A percentile compares a stretch with the other conserved stretches of the same genome.
Evolutionary conservation across 1,140 invertebrate species (phyloP).

Genomic region (Triops cancriformis): DNA sequence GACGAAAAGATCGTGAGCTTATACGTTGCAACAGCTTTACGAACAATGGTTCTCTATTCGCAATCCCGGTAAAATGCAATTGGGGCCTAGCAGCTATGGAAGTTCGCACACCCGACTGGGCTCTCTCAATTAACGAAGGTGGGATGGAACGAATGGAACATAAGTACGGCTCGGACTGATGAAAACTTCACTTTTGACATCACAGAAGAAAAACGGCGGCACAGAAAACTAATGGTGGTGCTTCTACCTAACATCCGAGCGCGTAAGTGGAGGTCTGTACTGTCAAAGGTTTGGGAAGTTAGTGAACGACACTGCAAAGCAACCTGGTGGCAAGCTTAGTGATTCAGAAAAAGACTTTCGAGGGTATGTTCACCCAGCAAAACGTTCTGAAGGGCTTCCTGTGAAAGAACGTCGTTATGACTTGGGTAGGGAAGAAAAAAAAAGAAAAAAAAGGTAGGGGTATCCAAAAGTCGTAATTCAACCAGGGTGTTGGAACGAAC

Average conservation of each 20-base stretch:
- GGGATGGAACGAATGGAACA: background rate
- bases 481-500: background rate
- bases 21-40: background rate
- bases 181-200: background rate
- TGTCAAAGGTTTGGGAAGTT: background rate
- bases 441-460: background rate
- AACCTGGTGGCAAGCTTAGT: background rate
- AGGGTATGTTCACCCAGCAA: background rate
- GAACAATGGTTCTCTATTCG: background rate
- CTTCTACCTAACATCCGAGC: too few relatives aligned
- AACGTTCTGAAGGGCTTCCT: background rate
- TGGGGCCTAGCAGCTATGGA: background rate
- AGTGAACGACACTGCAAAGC: background rate
- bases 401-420: background rate
- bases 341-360: background rate
- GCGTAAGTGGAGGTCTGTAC: background rate
- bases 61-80: background rate
- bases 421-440: background rate
- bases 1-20: constrained; percentile 5
- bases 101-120: background rate
- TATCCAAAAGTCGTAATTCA: background rate
- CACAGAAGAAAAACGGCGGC: too few relatives aligned
- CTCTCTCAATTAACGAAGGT: background rate
- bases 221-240: too few relatives aligned
- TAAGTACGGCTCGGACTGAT: too few relatives aligned